Conservation (phyloP, 1,140 invertebrate genomes). For the Caerostris darwini region DNA sequence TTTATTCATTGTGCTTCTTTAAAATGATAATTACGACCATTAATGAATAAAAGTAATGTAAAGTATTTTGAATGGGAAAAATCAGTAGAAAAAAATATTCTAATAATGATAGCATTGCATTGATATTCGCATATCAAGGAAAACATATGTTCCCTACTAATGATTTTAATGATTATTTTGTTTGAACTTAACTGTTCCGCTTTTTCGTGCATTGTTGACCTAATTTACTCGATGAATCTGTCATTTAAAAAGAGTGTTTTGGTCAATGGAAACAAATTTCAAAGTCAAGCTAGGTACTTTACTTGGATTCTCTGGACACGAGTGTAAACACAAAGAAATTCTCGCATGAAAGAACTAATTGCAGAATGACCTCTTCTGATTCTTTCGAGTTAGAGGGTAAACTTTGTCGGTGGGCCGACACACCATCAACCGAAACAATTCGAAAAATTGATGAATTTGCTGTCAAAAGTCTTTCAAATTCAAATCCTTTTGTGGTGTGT, state of each 20-base stretch:
- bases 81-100: no score
- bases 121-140: no score
- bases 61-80: no score
- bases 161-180: neutral
- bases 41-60: no score
- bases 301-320: neutral
- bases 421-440: neutral
- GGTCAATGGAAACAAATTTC: neutral
- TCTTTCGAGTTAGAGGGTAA: neutral
- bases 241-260: neutral
- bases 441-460: neutral
- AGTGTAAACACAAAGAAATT: neutral
- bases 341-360: neutral
- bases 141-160: neutral
- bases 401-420: neutral
- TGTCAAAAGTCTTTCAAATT: neutral
- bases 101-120: no score
- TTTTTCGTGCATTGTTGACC: neutral
- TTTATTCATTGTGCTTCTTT: no score
- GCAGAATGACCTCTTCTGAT: neutral
- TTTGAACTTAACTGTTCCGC: neutral
- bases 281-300: neutral
- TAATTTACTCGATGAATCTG: neutral
- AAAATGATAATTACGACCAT: no score
- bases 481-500: neutral